phyloP scores from a whole-genome alignment of 1,140 invertebrate genomes.

The Drosophila pruinosa region DNA sequence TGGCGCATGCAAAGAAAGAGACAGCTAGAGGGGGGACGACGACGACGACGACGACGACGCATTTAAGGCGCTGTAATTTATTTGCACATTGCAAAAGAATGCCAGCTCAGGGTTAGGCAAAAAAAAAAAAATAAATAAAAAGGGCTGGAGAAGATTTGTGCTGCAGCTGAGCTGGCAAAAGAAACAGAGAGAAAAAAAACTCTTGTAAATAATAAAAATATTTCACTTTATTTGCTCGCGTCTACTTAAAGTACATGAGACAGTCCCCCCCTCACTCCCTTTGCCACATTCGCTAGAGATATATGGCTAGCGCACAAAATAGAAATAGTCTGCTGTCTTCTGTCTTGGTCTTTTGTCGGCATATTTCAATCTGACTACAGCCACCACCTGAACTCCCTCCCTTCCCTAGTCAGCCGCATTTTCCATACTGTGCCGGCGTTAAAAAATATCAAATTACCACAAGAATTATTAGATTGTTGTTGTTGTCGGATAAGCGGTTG shows the following conservation, averaged over 20 bases:
- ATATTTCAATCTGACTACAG: slow-evolving; percentile 16
- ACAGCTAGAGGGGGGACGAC: not conserved
- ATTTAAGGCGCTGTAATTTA: slow-evolving; percentile 44
- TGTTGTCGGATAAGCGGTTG: slow-evolving; percentile 15
- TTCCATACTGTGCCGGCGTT: not conserved
- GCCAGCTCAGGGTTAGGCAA: too few relatives aligned
- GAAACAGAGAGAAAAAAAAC: slow-evolving; percentile 25
- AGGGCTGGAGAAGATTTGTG: not conserved
- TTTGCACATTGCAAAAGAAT: slow-evolving; percentile 45
- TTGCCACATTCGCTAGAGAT: not conserved
- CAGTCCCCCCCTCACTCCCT: not conserved
- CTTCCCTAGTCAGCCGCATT: not conserved
- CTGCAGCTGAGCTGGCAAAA: not conserved
- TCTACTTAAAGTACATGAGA: slow-evolving; percentile 37
- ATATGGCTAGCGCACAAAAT: slow-evolving; percentile 21
- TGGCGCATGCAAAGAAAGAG: not conserved
- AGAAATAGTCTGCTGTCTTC: slow-evolving; percentile 5
- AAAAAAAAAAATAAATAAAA: too few relatives aligned
- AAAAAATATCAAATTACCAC: slow-evolving; percentile 56
- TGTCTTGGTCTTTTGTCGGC: slow-evolving; percentile 10
- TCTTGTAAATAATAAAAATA: slow-evolving; percentile 57
- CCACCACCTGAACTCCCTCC: not conserved
- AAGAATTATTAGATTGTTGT: slow-evolving; percentile 41
- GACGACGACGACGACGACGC: too few relatives aligned
- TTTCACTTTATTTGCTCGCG: slow-evolving; percentile 53